Evolutionary conservation across 2,888 invertebrate genomes (phyloP), one percentile per base, ranked within the genome.

Genomic region (Drosophila niveifrons): DNA sequence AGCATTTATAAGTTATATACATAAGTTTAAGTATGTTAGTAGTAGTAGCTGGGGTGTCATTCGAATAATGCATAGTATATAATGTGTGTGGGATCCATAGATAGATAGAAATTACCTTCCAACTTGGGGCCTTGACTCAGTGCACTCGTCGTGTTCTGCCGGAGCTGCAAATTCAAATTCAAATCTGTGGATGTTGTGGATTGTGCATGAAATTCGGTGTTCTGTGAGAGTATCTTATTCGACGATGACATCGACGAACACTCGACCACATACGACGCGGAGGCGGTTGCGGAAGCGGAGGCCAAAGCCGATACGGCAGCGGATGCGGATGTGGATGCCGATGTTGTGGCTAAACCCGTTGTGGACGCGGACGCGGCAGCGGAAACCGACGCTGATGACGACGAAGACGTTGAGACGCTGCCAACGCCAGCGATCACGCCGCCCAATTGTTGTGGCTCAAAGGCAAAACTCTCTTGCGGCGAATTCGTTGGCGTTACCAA

Each of bases 131-230:
- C 68, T 65, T 73, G 78, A 71, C 69, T 59, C 17, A 74, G 62
- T 15, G 80, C 39, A 53, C 64, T 82, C 46, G 72, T 78, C 50
- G 87, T 79, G 63, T 80, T 89, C 73, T 78, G 88, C 11, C 89
- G 70, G 68, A 83, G 78, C 86, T 85, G 85, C 86, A 85, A 89
- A 89, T 89, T 85, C 78, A 85, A 89, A 85, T 85, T 85, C 86
- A 85, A 85, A 88, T 85, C 90, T 82, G 89, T 86, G 76, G 84
- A 72, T 79, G 75, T 77, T 76, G 75, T 82, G 69, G 88, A 86
- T 66, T 79, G 87, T 48, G 81, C 85, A 77, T 81, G 89, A 64
- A 87, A 85, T 72, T 77, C 80, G 70, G 74, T 75, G 41, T 72
- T 76, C 65, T 76, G 77, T 62, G 79, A 77, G 52, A 79, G 80